Conservation (phyloP, 2,113 vertebrate genomes). For the Mirza zaza region DNA sequence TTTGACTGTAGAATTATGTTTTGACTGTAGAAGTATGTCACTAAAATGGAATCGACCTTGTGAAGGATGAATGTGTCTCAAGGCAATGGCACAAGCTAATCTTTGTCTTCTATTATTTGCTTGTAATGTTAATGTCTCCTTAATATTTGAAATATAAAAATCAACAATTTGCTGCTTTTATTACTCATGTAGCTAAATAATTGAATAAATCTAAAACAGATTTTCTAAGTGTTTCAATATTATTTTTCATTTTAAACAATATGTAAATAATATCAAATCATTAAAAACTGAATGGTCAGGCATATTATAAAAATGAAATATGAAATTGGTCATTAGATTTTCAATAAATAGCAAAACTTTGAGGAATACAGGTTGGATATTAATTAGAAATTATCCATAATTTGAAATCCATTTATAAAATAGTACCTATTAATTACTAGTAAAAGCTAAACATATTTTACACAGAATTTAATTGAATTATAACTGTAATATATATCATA, state of each 20-base stretch:
- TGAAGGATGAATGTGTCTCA: background rate
- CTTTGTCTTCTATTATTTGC: background rate
- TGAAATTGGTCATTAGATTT: background rate
- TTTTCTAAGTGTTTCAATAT: background rate
- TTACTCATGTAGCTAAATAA: background rate
- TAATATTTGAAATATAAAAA: background rate
- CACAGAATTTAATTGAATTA: background rate
- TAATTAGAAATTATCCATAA: background rate
- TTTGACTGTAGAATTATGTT: background rate
- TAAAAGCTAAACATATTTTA: background rate
- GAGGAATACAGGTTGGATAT: background rate
- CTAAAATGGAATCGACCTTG: background rate
- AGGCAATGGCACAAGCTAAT: background rate
- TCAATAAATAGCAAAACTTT: background rate
- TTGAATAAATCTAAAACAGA: background rate
- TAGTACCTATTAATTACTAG: background rate
- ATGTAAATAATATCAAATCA: background rate
- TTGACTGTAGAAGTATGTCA: background rate
- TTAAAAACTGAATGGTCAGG: background rate
- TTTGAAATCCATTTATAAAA: background rate
- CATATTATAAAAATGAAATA: background rate
- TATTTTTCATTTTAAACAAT: background rate
- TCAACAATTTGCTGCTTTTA: background rate
- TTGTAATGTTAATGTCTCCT: conserved; percentile 1
- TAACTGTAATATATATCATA: background rate